These are phyloP conservation scores for Caenorhabditis tropicalis DNA, from an alignment of 1,140 invertebrate genomes.

Conservation along the genomic window DNA sequence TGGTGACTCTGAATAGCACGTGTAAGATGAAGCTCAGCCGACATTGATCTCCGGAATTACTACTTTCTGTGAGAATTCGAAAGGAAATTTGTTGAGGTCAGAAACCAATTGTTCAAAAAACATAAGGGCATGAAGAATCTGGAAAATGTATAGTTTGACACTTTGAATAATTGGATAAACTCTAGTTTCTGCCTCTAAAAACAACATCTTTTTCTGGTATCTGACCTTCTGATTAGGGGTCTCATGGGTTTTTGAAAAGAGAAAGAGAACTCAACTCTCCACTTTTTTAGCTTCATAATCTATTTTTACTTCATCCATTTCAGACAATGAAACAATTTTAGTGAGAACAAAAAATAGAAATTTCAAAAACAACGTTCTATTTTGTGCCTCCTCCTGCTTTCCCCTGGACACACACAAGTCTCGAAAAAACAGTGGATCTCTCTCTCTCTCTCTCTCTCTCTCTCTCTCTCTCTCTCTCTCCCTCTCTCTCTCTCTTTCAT, in stretches of 20 bases:
- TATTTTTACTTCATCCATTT: not conserved
- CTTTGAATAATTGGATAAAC: too few species aligned
- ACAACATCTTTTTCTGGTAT: too few species aligned
- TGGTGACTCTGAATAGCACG: not conserved
- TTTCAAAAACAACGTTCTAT: slow-evolving; percentile 11
- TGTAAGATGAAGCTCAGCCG: slow-evolving; percentile 17
- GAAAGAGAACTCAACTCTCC: too few species aligned
- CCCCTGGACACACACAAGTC: not conserved
- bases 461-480: too few species aligned
- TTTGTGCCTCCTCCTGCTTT: not conserved
- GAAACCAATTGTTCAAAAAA: too few species aligned
- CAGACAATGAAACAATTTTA: slow-evolving; percentile 2
- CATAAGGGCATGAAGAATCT: too few species aligned
- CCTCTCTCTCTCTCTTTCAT: too few species aligned
- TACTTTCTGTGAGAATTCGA: not conserved
- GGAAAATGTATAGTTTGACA: not conserved
- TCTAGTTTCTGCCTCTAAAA: too few species aligned
- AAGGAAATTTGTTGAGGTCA: not conserved
- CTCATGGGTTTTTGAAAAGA: too few species aligned
- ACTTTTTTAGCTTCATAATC: not conserved
- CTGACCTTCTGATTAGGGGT: too few species aligned
- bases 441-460: too few species aligned
- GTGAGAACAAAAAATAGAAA: not conserved
- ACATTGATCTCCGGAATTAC: slow-evolving; percentile 1
- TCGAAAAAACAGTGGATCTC: not conserved